Conservation (phyloP, 2,888 invertebrate genomes). For the Drosophila stalkeri region DNA sequence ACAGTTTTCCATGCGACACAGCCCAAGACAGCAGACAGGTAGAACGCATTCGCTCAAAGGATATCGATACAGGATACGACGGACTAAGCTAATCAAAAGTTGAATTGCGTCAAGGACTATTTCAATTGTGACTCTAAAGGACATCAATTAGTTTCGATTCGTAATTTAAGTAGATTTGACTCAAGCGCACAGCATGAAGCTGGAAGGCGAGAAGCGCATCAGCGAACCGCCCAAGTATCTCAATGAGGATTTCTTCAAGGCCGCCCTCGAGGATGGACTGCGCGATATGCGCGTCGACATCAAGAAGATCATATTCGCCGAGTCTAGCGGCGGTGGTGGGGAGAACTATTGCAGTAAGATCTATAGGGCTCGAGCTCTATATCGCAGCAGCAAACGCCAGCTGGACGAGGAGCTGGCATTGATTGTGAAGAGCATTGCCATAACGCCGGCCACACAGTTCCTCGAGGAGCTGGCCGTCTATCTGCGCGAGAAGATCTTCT, state of each 20-base stretch:
- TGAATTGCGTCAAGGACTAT: constrained; percentile 3
- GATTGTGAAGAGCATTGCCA: constrained; percentile 84
- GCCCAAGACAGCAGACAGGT: constrained; percentile 37
- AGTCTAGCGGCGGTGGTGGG: constrained; percentile 80
- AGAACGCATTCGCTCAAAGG: background rate
- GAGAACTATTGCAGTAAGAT: constrained; percentile 84
- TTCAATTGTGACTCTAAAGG: background rate
- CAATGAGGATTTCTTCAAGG: constrained; percentile 82
- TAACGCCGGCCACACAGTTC: constrained; percentile 84
- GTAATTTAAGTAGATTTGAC: background rate
- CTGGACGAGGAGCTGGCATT: constrained; percentile 79
- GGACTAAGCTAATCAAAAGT: background rate
- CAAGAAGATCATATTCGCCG: constrained; percentile 77
- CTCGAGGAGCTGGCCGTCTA: constrained; percentile 85
- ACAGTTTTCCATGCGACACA: constrained; percentile 66
- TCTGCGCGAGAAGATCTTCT: constrained; percentile 85
- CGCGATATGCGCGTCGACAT: constrained; percentile 80
- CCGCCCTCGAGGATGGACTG: constrained; percentile 82
- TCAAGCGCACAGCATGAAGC: constrained; percentile 65
- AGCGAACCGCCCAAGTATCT: constrained; percentile 78
- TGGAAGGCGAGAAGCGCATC: constrained; percentile 58
- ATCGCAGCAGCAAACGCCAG: constrained; percentile 77
- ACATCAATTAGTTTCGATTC: background rate
- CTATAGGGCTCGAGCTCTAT: constrained; percentile 79
- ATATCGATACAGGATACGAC: constrained; percentile 12